Evolutionary conservation across 2,797 vertebrate genomes (phyloP).

Genomic region (Buphagus erythrorhynchus): DNA sequence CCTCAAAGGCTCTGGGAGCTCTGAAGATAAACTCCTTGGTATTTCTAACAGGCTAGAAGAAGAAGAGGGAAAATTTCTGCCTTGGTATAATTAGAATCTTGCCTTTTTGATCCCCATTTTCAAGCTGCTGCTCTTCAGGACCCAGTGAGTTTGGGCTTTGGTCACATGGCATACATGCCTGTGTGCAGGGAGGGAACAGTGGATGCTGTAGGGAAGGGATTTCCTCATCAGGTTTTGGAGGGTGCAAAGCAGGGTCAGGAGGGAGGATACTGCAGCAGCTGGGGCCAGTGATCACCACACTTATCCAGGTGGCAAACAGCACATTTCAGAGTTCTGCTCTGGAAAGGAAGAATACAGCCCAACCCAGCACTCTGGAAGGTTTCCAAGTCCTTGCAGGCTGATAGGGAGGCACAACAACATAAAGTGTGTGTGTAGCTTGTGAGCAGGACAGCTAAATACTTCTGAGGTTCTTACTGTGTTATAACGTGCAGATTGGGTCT

Average conservation of each 20-base stretch:
- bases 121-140: background rate
- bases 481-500: background rate
- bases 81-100: background rate
- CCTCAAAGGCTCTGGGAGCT: background rate
- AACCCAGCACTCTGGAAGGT: background rate
- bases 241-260: fast-evolving
- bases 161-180: fast-evolving
- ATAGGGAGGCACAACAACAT: background rate
- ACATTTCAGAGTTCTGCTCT: background rate
- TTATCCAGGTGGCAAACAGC: background rate
- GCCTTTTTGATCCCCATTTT: background rate
- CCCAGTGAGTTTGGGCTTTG: background rate
- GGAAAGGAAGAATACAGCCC: background rate
- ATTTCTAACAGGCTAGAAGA: background rate
- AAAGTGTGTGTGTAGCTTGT: fast-evolving
- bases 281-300: background rate
- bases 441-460: background rate
- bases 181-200: background rate
- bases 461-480: background rate
- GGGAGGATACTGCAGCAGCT: background rate
- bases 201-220: background rate
- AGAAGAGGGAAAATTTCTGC: background rate
- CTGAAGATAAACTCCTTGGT: background rate
- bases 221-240: background rate
- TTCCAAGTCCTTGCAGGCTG: background rate